Evolutionary conservation across 2,113 vertebrate species (phyloP).

Genomic region (Mobula hypostoma): DNA sequence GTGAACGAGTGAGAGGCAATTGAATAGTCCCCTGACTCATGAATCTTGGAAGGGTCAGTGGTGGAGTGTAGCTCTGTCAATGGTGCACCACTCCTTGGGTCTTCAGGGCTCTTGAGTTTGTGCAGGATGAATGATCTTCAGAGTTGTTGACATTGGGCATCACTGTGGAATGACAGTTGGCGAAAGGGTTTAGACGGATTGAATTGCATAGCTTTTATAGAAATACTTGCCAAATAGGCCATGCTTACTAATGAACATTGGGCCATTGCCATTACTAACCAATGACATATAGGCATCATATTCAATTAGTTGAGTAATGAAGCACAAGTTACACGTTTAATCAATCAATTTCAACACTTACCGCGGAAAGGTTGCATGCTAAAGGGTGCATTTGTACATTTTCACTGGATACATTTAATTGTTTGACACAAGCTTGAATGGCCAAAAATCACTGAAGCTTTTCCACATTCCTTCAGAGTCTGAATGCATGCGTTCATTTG

Average conservation of each 20-base stretch:
- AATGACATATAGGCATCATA: background rate
- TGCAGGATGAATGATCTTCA: background rate
- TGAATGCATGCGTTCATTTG: background rate
- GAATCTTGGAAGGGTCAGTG: background rate
- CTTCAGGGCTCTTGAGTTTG: background rate
- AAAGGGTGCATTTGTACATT: background rate
- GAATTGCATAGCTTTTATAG: constrained; percentile 10
- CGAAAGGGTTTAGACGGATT: background rate
- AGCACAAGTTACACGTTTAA: background rate
- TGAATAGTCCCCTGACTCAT: background rate
- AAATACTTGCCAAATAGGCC: background rate
- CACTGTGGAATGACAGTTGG: background rate
- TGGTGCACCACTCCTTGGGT: background rate
- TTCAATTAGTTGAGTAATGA: background rate
- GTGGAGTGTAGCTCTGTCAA: background rate
- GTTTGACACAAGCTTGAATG: background rate
- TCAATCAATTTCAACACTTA: background rate
- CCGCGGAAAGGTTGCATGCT: background rate
- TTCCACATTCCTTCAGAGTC: background rate
- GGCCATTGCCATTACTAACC: background rate
- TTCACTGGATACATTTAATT: background rate
- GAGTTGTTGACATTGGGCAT: background rate
- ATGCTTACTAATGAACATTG: background rate
- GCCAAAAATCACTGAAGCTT: background rate
- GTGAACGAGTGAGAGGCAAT: background rate